phyloP scores from a whole-genome alignment of 2,888 invertebrate species.

The Vandiemenella viatica region DNA sequence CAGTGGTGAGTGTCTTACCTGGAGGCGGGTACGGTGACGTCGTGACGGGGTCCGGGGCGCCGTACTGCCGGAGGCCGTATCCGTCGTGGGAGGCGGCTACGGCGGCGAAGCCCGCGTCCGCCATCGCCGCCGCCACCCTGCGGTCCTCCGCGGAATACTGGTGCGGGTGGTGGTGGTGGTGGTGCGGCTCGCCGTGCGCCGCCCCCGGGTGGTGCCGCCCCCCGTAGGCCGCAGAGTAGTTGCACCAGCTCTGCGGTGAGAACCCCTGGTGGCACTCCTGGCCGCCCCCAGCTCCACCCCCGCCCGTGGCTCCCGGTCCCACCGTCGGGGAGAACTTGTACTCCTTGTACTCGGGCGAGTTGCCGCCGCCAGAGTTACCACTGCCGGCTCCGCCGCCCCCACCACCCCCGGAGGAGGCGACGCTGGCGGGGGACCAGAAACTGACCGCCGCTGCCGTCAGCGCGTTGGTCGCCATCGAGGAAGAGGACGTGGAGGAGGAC shows the following conservation, averaged over 20 bases:
- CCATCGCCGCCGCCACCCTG: slow-evolving; percentile 41
- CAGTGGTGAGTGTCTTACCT: slow-evolving; percentile 39
- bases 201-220: slow-evolving; percentile 39
- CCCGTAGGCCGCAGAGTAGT: slow-evolving; percentile 46
- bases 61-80: slow-evolving; percentile 60
- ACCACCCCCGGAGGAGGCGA: slow-evolving; percentile 34
- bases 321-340: slow-evolving; percentile 34
- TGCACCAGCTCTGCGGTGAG: slow-evolving; percentile 55
- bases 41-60: slow-evolving; percentile 52
- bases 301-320: slow-evolving; percentile 46
- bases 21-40: slow-evolving; percentile 64
- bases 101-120: slow-evolving; percentile 38
- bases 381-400: slow-evolving; percentile 19
- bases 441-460: slow-evolving; percentile 21
- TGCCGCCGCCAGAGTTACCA: too few relatives aligned
- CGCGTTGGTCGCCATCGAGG: slow-evolving; percentile 5
- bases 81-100: slow-evolving; percentile 57
- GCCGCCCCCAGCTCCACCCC: background rate
- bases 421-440: slow-evolving; percentile 33
- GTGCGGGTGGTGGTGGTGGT: slow-evolving; percentile 34
- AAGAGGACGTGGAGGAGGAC: background rate
- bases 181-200: too few relatives aligned
- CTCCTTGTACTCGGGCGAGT: background rate
- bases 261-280: slow-evolving; percentile 53
- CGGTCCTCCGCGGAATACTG: slow-evolving; percentile 54